A percentile compares a stretch with the other conserved stretches of the same genome.
Evolutionary conservation across 1,140 invertebrate genomes (phyloP).

Genomic region (Ceratina calcarata): DNA sequence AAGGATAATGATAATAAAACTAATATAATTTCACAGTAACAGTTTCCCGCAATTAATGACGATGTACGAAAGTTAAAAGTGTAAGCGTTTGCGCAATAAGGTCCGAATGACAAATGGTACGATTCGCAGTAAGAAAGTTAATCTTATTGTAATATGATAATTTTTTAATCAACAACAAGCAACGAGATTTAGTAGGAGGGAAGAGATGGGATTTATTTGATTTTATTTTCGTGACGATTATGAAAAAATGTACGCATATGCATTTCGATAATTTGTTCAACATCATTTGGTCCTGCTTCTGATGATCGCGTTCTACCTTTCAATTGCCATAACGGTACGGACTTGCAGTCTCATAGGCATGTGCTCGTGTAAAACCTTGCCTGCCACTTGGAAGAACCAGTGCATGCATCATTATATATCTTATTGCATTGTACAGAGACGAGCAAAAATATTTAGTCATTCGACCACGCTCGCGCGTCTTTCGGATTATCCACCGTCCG

Average conservation of each 20-base stretch:
- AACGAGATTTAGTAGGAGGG: not conserved
- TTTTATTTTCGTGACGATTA: not conserved
- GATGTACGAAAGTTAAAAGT: not conserved
- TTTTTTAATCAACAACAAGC: not conserved
- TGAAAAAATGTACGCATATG: not conserved
- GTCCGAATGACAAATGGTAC: too few species aligned
- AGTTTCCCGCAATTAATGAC: not conserved
- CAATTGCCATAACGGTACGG: conserved; percentile 62
- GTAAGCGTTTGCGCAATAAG: not conserved
- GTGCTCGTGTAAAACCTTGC: conserved; percentile 28
- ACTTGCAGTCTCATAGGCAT: conserved; percentile 49
- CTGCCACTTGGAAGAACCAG: conserved; percentile 7
- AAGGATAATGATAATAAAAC: not conserved
- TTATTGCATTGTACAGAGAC: conserved; percentile 14
- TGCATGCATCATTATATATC: conserved; percentile 8
- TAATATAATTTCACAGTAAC: not conserved
- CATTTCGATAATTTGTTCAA: not conserved
- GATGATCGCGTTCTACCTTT: conserved; percentile 51
- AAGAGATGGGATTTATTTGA: not conserved
- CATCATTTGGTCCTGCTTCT: conserved; percentile 28
- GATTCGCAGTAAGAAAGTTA: too few species aligned
- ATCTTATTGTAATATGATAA: not conserved
- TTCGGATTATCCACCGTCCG: not conserved
- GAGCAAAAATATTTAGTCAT: not conserved
- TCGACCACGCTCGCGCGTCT: not conserved